Percentiles rank a stretch among this genome's conserved stretches.
These are phyloP conservation scores for Fistularia commersonii DNA, from an alignment of 2,797 vertebrate genomes.

Conservation along the genomic window DNA sequence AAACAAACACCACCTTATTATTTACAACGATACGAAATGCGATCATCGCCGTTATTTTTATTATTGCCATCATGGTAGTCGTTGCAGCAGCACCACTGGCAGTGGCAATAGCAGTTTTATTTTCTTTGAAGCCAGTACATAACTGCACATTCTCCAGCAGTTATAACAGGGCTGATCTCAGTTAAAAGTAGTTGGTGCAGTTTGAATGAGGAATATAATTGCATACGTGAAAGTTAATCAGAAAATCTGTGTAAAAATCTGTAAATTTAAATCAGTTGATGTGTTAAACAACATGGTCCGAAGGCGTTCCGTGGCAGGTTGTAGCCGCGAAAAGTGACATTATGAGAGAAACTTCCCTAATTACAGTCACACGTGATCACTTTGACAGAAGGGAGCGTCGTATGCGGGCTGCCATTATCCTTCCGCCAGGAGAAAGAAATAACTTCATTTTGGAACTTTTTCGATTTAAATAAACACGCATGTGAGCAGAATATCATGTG, in stretches of 20 bases:
- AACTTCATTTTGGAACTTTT: conserved; percentile 3
- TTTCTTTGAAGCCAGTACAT: too few relatives aligned
- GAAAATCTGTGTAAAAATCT: background rate
- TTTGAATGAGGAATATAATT: too few relatives aligned
- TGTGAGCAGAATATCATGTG: background rate
- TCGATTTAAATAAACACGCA: background rate
- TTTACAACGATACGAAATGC: too few relatives aligned
- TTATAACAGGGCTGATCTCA: too few relatives aligned
- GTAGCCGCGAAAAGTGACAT: conserved; percentile 65
- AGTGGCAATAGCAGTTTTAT: too few relatives aligned
- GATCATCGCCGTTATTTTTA: too few relatives aligned
- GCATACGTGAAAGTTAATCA: too few relatives aligned
- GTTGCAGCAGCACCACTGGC: too few relatives aligned
- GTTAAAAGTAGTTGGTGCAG: too few relatives aligned
- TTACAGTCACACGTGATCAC: conserved; percentile 79
- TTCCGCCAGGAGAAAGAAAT: conserved; percentile 63
- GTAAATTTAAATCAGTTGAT: background rate
- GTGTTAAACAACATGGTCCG: background rate
- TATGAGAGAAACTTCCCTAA: conserved; percentile 79
- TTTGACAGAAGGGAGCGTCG: conserved; percentile 77
- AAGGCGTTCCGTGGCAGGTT: conserved; percentile 45
- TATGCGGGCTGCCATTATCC: conserved; percentile 57
- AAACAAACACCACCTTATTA: too few relatives aligned
- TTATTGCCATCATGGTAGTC: too few relatives aligned
- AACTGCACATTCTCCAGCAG: too few relatives aligned